A percentile compares a stretch with the other conserved stretches of the same genome.
phyloP scores from a whole-genome alignment of 2,888 invertebrate species.

The Protonemura montana region DNA sequence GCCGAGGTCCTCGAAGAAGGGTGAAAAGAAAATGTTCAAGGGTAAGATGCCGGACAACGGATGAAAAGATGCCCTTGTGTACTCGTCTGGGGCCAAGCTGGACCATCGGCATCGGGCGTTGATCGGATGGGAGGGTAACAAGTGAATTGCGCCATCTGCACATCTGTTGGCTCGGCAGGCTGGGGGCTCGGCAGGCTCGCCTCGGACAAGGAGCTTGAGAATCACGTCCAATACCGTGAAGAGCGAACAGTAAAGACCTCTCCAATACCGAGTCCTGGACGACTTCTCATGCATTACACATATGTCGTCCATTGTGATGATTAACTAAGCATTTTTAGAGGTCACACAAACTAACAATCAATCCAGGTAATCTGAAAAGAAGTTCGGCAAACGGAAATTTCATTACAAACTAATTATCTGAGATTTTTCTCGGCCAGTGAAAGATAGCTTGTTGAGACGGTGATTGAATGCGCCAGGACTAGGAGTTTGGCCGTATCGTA shows the following conservation, averaged over 20 bases:
- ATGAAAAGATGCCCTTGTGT: not conserved
- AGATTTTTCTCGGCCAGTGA: constrained; percentile 7
- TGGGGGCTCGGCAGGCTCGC: not conserved
- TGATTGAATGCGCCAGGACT: not conserved
- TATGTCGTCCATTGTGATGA: constrained; percentile 32
- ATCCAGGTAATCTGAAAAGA: constrained; percentile 12
- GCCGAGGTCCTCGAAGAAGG: not conserved
- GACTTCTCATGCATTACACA: constrained; percentile 30
- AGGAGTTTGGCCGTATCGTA: not conserved
- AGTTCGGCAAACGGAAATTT: constrained; percentile 7
- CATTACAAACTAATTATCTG: not conserved
- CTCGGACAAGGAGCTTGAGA: not conserved
- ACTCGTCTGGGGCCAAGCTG: not conserved
- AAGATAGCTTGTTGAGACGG: not conserved
- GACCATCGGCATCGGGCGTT: not conserved
- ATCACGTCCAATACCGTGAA: not conserved
- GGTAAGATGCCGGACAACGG: not conserved
- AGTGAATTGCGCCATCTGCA: constrained; percentile 14
- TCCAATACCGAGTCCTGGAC: not conserved
- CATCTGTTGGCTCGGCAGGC: not conserved
- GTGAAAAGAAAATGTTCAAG: not conserved
- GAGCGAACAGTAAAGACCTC: not conserved
- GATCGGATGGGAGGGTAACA: not conserved
- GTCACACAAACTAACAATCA: constrained; percentile 13
- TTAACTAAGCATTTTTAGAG: constrained; percentile 20